Base-by-base conservation (phyloP, 2,113 vertebrate genomes). In the Cricetomys ansorgei region DNA sequence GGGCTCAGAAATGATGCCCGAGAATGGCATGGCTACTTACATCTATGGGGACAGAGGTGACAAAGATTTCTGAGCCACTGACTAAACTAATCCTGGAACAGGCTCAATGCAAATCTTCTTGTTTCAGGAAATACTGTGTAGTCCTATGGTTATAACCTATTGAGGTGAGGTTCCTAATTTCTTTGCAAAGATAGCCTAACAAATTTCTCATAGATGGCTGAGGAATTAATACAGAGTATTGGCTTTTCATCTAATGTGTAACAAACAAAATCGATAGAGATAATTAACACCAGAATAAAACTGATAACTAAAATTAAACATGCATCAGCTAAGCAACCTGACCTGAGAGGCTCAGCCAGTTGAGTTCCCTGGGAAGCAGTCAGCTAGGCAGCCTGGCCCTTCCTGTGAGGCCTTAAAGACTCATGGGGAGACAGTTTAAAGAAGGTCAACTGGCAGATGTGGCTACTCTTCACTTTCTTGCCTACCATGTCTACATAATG, bases 201-300 rank as follows among this genome's bases (percentile, higher is more conserved):
- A 70, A 76, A 55, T 72, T 91, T 91, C 73, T 93, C 34, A 53
- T 55, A 34, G 37, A 64, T 55, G 62, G 73, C 48, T 84, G 84
- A 92, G 87, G 85, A 76, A 87, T 84, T 25, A 94, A 88, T 43
- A 92, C 50, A 87, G 48, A 69, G 76, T 27, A 59, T 75, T 40
- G 12, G 43, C 81, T 95, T 92, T 96, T 59, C 79, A 96, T 91
- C 25, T n/a, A 59, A 65, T 90, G 79, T 92, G 53, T 84, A 90
- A 96, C 75, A 93, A 75, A 88, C 16, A 87, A 77, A 64, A 92
- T 6, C 88, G 64, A 57, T 89, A 80, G 40, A 93, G 93, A 88
- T 76, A 69, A 94, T 90, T 69, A 92, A 75, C 16, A 81, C 16
- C 67, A 92, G 77, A 94, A 72, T 83, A 95, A 97, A 96, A 77